phyloP scores from a whole-genome alignment of 64 coral and sea anemone species.

The Montipora sp. region DNA sequence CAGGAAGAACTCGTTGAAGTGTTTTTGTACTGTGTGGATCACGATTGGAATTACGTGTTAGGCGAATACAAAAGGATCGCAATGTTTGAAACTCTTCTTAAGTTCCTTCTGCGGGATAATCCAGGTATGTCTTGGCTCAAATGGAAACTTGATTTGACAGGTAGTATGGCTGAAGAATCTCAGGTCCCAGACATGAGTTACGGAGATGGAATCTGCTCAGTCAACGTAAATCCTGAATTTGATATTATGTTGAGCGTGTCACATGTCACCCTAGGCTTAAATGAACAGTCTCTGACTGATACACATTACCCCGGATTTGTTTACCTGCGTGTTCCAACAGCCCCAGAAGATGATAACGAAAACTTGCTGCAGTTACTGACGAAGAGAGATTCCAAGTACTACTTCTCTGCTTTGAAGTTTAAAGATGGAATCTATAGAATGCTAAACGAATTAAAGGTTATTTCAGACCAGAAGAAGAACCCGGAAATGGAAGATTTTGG shows the following conservation, averaged over 20 bases:
- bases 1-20: constrained; percentile 15
- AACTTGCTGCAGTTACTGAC: neutral
- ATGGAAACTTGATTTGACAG: constrained; percentile 45
- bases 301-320: constrained; percentile 24
- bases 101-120: constrained; percentile 8
- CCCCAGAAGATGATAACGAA: neutral
- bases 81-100: constrained; percentile 35
- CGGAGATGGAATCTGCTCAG: neutral
- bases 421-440: constrained; percentile 5
- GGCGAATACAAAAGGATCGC: neutral
- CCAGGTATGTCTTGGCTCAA: constrained; percentile 26
- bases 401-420: constrained; percentile 17
- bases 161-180: neutral
- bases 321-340: neutral
- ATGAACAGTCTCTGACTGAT: neutral
- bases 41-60: constrained; percentile 7
- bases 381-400: neutral
- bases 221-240: constrained; percentile 30
- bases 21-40: constrained; percentile 20
- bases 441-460: neutral
- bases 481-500: constrained; percentile 10
- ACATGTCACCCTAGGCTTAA: neutral
- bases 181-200: constrained; percentile 43
- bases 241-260: constrained; percentile 41
- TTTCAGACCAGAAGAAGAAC: neutral